Evolutionary conservation across 2,113 vertebrate genomes (phyloP).

Genomic region (Dicentrarchus labrax): DNA sequence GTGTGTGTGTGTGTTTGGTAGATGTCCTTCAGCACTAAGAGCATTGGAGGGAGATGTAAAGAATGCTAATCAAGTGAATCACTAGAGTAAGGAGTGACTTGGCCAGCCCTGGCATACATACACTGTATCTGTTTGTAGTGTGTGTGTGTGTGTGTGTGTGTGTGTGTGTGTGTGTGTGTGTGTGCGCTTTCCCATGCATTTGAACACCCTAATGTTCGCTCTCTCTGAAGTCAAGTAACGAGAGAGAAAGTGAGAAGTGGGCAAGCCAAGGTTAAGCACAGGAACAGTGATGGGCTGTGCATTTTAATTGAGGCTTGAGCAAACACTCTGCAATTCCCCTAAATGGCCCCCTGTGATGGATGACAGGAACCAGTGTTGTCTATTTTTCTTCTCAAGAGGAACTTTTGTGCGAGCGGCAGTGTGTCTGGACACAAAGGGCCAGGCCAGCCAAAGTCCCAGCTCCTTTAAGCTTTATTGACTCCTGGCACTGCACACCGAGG

Average conservation of each 20-base stretch:
- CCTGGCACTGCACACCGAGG: conserved; percentile 40
- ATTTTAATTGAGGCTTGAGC: conserved; percentile 77
- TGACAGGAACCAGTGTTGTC: conserved; percentile 67
- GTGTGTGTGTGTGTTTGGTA: conserved; percentile 24
- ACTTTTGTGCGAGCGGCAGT: conserved; percentile 49
- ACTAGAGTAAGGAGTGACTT: conserved; percentile 56
- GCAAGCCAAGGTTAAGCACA: conserved; percentile 81
- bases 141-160: conserved; percentile 15
- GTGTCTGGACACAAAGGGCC: conserved; percentile 45
- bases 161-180: conserved; percentile 10
- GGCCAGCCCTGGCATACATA: conserved; percentile 39
- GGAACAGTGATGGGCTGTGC: conserved; percentile 67
- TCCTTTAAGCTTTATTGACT: conserved; percentile 68
- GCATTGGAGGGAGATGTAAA: conserved; percentile 68
- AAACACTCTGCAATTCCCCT: conserved; percentile 71
- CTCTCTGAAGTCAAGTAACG: conserved; percentile 52
- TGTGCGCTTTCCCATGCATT: conserved; percentile 24
- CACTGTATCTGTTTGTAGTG: conserved; percentile 14
- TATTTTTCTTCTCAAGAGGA: conserved; percentile 66
- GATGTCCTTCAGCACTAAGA: conserved; percentile 79
- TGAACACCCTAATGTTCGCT: conserved; percentile 46
- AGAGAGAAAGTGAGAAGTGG: conserved; percentile 58
- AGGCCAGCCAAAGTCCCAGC: conserved; percentile 53
- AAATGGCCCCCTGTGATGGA: conserved; percentile 69
- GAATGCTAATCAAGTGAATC: conserved; percentile 81